Percentiles rank a stretch among this genome's conserved stretches.
phyloP scores from a whole-genome alignment of 2,888 invertebrate genomes.

The Operophtera brumata region DNA sequence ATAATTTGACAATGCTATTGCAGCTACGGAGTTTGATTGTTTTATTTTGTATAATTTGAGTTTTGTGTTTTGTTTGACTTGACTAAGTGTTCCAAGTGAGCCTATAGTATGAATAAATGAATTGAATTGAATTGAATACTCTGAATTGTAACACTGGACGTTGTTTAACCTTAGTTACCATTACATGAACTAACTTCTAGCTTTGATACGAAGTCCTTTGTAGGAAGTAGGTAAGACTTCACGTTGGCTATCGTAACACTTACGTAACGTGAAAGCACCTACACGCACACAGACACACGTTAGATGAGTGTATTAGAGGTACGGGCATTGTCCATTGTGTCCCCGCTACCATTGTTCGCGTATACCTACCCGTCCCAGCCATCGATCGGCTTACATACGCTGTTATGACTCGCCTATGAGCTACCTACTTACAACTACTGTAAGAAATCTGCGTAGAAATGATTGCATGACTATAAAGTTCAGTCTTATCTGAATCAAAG shows the following conservation, averaged over 20 bases:
- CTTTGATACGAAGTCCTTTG: slow-evolving; percentile 27
- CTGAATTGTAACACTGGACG: slow-evolving; percentile 18
- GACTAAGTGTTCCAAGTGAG: too few species aligned
- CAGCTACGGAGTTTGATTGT: too few species aligned
- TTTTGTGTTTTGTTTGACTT: too few species aligned
- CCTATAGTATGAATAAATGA: too few species aligned
- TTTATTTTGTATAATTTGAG: too few species aligned
- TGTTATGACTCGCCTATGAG: slow-evolving; percentile 59
- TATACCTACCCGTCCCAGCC: slow-evolving; percentile 54
- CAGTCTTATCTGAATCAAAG: slow-evolving; percentile 1
- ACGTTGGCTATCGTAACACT: slow-evolving; percentile 40
- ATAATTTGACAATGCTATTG: too few species aligned
- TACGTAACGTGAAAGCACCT: slow-evolving; percentile 57
- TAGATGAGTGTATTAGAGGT: slow-evolving; percentile 70
- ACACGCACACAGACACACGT: slow-evolving; percentile 59
- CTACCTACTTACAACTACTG: slow-evolving; percentile 42
- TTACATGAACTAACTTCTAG: slow-evolving; percentile 26
- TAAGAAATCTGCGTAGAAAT: slow-evolving; percentile 21
- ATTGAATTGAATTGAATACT: too few species aligned
- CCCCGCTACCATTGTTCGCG: slow-evolving; percentile 70
- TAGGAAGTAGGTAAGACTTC: slow-evolving; percentile 37
- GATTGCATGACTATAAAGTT: not conserved
- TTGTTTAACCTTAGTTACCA: slow-evolving; percentile 28
- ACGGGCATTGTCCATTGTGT: slow-evolving; percentile 78
- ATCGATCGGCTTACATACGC: slow-evolving; percentile 60